Conservation (phyloP, 2,888 invertebrate genomes). For the Pheosia gnoma region DNA sequence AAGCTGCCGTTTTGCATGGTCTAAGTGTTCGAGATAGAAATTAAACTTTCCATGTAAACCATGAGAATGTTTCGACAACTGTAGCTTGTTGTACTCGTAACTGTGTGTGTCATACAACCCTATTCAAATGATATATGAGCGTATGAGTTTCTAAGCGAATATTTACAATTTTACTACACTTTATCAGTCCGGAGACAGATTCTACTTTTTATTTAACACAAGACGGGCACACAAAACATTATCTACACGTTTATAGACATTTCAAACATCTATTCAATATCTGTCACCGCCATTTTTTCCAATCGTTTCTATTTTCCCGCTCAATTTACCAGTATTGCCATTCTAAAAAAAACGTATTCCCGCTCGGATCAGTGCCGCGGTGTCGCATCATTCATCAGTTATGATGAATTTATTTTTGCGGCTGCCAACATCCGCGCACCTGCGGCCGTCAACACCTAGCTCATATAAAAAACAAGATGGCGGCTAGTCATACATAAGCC, state of each 20-base stretch:
- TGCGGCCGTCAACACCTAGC: constrained; percentile 51
- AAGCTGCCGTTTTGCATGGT: constrained; percentile 40
- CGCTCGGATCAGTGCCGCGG: constrained; percentile 31
- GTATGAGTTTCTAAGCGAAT: background rate
- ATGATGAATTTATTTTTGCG: constrained; percentile 62
- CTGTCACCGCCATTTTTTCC: constrained; percentile 14
- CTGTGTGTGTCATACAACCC: background rate
- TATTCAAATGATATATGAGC: background rate
- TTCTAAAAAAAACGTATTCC: constrained; percentile 37
- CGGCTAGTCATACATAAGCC: constrained; percentile 55
- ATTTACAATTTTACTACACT: no score
- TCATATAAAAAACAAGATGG: constrained; percentile 47
- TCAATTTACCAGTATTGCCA: constrained; percentile 31
- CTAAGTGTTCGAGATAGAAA: constrained; percentile 30
- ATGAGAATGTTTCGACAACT: constrained; percentile 21
- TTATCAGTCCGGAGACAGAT: background rate
- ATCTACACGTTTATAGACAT: background rate
- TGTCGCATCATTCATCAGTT: constrained; percentile 57
- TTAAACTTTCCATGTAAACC: constrained; percentile 29
- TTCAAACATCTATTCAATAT: constrained; percentile 7
- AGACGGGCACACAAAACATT: background rate
- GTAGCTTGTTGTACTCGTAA: constrained; percentile 12
- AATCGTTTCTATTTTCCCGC: constrained; percentile 24
- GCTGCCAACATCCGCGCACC: constrained; percentile 66
- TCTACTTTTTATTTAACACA: background rate